Conservation (phyloP, 2,113 vertebrate species). For the Trematocara nigrifrons region DNA sequence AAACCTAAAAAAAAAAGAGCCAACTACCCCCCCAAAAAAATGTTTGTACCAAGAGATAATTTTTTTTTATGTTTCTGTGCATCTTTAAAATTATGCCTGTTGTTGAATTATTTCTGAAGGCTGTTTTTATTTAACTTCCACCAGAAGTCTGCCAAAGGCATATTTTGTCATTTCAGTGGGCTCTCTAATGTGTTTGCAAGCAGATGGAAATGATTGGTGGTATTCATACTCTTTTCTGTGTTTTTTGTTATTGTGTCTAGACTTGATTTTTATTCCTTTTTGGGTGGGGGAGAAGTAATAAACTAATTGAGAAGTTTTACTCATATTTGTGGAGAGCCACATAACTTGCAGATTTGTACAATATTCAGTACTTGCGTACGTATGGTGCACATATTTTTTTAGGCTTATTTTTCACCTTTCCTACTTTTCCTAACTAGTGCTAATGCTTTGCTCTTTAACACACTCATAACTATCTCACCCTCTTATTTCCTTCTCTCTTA, state of each 20-base stretch:
- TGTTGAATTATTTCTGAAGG: neutral
- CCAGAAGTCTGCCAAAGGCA: neutral
- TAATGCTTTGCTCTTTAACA: neutral
- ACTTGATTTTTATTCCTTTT: rapidly evolving
- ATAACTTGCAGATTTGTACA: neutral
- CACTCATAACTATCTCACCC: conserved; percentile 12
- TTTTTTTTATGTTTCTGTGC: neutral
- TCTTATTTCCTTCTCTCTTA: conserved; percentile 10
- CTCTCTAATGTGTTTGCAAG: neutral
- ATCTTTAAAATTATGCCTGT: neutral
- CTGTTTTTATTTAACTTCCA: neutral
- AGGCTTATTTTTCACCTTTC: neutral
- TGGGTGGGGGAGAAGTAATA: neutral
- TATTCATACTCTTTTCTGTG: neutral
- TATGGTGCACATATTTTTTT: neutral
- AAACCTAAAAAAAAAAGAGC: neutral
- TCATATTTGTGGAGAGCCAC: neutral
- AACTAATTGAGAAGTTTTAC: neutral
- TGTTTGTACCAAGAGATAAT: neutral
- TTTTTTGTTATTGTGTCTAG: neutral
- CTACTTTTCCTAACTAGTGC: neutral
- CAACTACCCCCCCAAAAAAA: neutral
- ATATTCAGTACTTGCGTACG: neutral
- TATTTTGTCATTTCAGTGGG: neutral
- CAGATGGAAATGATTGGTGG: conserved; percentile 10